A percentile compares a stretch with the other conserved stretches of the same genome.
Conservation (phyloP, 2,113 vertebrate species). For the Lichenostomus cassidix region DNA sequence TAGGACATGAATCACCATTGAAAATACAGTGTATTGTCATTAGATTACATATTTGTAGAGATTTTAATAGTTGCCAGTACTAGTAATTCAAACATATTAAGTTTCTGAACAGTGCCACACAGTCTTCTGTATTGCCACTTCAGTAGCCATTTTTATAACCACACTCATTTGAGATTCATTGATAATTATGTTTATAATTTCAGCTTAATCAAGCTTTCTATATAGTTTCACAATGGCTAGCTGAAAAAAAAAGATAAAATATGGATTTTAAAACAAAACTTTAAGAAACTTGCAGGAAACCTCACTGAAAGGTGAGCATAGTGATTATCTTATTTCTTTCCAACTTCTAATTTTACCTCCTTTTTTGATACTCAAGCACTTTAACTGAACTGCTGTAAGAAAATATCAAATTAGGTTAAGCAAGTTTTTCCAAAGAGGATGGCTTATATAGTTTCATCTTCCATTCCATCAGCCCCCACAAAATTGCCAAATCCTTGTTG, state of each 20-base stretch:
- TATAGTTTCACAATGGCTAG: background rate
- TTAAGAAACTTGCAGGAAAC: background rate
- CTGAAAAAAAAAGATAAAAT: background rate
- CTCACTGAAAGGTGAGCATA: background rate
- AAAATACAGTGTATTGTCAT: background rate
- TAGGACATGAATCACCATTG: background rate
- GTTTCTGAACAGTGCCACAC: background rate
- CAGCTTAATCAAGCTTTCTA: background rate
- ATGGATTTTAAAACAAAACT: background rate
- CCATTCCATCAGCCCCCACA: background rate
- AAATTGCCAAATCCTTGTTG: background rate
- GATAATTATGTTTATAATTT: background rate
- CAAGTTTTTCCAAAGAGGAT: background rate
- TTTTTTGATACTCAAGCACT: background rate
- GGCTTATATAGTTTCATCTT: background rate
- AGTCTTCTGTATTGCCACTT: background rate
- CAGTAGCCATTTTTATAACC: background rate
- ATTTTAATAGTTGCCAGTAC: background rate
- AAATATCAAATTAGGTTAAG: background rate
- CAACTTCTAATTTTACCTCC: background rate
- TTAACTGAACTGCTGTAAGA: background rate
- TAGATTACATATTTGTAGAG: background rate
- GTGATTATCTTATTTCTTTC: background rate
- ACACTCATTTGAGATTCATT: background rate
- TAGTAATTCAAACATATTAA: background rate